A percentile compares a stretch with the other conserved stretches of the same genome.
Conservation (phyloP, 2,888 invertebrate genomes). For the Acanthoscelides obtectus region DNA sequence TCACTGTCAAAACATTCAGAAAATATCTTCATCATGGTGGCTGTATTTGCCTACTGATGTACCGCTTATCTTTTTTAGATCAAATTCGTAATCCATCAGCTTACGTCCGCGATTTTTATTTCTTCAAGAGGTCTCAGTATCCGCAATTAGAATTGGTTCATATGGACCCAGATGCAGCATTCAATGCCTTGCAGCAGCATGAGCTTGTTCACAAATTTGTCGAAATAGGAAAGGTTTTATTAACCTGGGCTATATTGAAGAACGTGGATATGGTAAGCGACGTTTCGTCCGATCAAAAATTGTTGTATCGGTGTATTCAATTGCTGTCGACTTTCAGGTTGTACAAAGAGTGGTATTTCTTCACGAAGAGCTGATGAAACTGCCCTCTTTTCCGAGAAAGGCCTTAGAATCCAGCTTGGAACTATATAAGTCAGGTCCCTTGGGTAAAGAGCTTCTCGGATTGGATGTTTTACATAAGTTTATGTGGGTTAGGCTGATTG, state of each 20-base stretch:
- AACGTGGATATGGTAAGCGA: constrained; percentile 78
- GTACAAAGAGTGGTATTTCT: constrained; percentile 97
- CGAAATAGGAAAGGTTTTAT: constrained; percentile 91
- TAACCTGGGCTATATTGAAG: constrained; percentile 88
- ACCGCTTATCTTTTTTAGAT: constrained; percentile 55
- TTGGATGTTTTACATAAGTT: constrained; percentile 97
- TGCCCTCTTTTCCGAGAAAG: constrained; percentile 97
- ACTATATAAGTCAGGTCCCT: constrained; percentile 81
- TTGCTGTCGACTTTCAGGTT: constrained; percentile 52
- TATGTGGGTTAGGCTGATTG: constrained; percentile 96
- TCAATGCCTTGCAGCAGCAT: constrained; percentile 82
- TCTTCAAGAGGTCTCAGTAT: constrained; percentile 83
- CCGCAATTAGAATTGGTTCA: constrained; percentile 92
- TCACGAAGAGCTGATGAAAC: constrained; percentile 97
- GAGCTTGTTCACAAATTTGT: constrained; percentile 91
- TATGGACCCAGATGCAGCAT: constrained; percentile 90
- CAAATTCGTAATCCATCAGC: constrained; percentile 94
- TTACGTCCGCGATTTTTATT: constrained; percentile 86
- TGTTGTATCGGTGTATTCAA: background rate
- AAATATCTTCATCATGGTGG: no score
- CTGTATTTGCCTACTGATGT: no score
- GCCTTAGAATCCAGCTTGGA: constrained; percentile 95
- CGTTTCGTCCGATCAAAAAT: constrained; percentile 18
- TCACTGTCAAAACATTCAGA: no score
- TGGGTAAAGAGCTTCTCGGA: constrained; percentile 71